Conservation (phyloP, 2,113 vertebrate species). For the Bujurquina vittata region DNA sequence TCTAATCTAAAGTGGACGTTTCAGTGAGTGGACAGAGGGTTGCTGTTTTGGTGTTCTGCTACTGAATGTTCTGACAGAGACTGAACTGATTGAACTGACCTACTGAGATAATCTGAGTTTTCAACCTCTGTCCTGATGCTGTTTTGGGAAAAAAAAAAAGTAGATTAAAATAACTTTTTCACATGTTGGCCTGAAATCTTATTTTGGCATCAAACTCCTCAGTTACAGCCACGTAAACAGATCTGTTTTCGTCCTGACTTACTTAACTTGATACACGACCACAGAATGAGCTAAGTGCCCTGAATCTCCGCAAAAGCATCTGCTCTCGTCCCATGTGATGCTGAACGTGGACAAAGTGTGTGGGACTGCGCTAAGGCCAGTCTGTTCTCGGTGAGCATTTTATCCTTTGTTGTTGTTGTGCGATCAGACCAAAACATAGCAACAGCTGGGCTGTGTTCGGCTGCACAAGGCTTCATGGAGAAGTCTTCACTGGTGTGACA, state of each 20-base stretch:
- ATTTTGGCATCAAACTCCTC: conserved; percentile 6
- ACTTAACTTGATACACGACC: conserved; percentile 11
- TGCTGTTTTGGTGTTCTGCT: neutral
- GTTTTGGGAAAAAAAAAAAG: neutral
- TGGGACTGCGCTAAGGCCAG: conserved; percentile 37
- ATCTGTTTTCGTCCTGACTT: conserved; percentile 1
- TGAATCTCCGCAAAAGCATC: conserved; percentile 28
- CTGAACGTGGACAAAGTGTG: conserved; percentile 43
- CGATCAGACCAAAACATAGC: conserved; percentile 75
- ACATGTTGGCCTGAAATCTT: neutral
- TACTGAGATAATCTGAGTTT: neutral
- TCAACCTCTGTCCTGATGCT: neutral
- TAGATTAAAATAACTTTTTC: conserved; percentile 11
- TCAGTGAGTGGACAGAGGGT: neutral
- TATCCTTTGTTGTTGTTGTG: conserved; percentile 69
- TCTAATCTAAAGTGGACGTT: neutral
- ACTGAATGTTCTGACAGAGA: conserved; percentile 22
- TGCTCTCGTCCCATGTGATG: conserved; percentile 44
- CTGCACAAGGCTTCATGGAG: conserved; percentile 20
- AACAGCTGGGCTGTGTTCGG: conserved; percentile 66
- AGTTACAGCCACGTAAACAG: conserved; percentile 7
- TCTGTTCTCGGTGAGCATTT: conserved; percentile 42
- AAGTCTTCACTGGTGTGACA: conserved; percentile 59
- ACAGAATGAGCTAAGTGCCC: conserved; percentile 22
- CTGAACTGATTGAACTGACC: neutral